Base-by-base conservation (phyloP, 2,113 vertebrate genomes). In the Grammomys dolichurus region DNA sequence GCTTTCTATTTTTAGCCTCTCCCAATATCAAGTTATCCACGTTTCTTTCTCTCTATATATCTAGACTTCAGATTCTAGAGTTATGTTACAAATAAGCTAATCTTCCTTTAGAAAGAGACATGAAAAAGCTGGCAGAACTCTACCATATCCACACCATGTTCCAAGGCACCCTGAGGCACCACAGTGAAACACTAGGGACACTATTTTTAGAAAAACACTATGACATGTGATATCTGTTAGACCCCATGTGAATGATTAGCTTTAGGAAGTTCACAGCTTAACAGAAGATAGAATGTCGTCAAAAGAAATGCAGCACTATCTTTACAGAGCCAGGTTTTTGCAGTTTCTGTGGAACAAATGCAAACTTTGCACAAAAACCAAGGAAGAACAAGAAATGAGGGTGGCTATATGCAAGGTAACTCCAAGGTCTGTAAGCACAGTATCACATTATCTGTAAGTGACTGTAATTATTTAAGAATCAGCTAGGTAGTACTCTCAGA, bases 1-100 rank as follows among this genome's bases (percentile, higher is more conserved):
- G n/a, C 51, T 94, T 95, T 95, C 77, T 94, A 93, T 94, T 76
- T 95, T 96, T 73, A 95, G 87, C 63, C 33, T 85, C 36, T 94
- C 19, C 65, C 28, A 85, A 81, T 75, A 92, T 36, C 67, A 51
- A 86, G 24, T 76, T 84, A 95, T 91, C 92, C 43, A 36, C 40
- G 17, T 28, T 93, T 95, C 77, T 90, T 95, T 89, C 78, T 88
- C 90, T 67, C 46, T 82, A 58, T 96, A 84, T 89, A 95, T 70
- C 67, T 95, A 94, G 46, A 85, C 31, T 85, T 75, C 92, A 78
- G 9, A 92, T 65, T 95, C 72, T 91, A 95, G 40, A 95, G 75
- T 90, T 90, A 94, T 20, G 6, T 72, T 76, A 67, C 17, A 95
- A 43, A 92, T 97, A 76, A 95, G 63, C 70, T 95, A 81, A 92